Percentiles rank a stretch among this genome's conserved stretches.
Conservation (phyloP, 2,113 vertebrate species). For the Pseudopipra pipra region DNA sequence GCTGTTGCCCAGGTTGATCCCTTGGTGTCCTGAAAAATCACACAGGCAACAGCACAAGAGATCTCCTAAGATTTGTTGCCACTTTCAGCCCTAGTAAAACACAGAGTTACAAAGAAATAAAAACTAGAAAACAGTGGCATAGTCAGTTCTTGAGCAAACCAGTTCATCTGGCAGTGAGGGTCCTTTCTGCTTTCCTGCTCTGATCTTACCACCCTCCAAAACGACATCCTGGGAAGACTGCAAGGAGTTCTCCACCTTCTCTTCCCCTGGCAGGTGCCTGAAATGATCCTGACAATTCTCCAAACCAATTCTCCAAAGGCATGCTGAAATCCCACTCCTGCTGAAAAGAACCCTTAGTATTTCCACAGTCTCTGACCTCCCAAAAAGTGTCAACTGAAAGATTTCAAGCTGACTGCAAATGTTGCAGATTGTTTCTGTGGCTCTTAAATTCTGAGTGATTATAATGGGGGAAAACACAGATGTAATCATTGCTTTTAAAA, state of each 20-base stretch:
- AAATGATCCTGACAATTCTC: not conserved
- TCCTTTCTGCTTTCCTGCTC: not conserved
- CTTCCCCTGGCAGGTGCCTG: not conserved
- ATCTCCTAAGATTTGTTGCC: accelerated
- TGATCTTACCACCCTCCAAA: not conserved
- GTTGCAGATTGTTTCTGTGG: not conserved
- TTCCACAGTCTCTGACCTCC: not conserved
- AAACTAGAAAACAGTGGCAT: not conserved
- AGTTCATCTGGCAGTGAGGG: not conserved
- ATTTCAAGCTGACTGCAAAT: not conserved
- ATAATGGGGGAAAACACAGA: not conserved
- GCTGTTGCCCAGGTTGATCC: not conserved
- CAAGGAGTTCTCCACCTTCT: not conserved
- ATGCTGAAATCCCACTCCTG: not conserved
- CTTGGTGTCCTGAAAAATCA: not conserved
- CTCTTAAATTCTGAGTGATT: not conserved
- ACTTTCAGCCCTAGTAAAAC: not conserved
- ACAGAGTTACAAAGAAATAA: not conserved
- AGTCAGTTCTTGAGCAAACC: not conserved
- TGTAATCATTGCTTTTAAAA: not conserved
- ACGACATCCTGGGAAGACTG: not conserved
- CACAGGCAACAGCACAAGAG: accelerated
- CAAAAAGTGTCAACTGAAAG: not conserved
- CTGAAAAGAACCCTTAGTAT: not conserved
- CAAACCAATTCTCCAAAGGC: not conserved